Evolutionary conservation across 2,797 vertebrate genomes (phyloP).

Genomic region (Pygocentrus nattereri): DNA sequence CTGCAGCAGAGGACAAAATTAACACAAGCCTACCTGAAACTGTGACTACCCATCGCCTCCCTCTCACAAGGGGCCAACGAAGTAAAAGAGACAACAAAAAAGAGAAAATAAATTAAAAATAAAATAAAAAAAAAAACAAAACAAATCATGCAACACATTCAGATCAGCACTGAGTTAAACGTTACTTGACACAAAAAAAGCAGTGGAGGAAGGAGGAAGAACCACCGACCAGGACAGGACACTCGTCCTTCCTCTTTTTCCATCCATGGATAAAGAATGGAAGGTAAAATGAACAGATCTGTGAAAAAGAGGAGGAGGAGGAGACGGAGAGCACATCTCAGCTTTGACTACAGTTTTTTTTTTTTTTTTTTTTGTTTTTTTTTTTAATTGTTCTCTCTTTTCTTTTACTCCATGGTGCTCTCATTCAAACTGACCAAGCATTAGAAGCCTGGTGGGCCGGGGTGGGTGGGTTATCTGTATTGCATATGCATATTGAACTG

Average conservation of each 20-base stretch:
- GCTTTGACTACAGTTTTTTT: slow-evolving; percentile 73
- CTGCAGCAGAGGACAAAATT: slow-evolving; percentile 56
- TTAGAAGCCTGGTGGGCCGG: slow-evolving; percentile 78
- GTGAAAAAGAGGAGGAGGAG: slow-evolving; percentile 21
- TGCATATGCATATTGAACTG: slow-evolving; percentile 82
- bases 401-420: slow-evolving; percentile 84
- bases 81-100: slow-evolving; percentile 47
- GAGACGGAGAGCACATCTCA: slow-evolving; percentile 72
- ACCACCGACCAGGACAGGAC: slow-evolving; percentile 46
- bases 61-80: slow-evolving; percentile 55
- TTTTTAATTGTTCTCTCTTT: slow-evolving; percentile 17
- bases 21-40: slow-evolving; percentile 88
- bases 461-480: slow-evolving; percentile 70
- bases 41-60: slow-evolving; percentile 58
- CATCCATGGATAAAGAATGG: slow-evolving; percentile 51
- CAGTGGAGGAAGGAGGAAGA: slow-evolving; percentile 71
- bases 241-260: slow-evolving; percentile 44
- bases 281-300: slow-evolving; percentile 54
- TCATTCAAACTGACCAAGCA: slow-evolving; percentile 90
- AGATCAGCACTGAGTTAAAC: slow-evolving; percentile 87
- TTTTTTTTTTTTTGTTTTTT: not conserved
- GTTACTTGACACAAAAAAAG: slow-evolving; percentile 74
- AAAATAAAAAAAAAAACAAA: slow-evolving; percentile 45
- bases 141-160: slow-evolving; percentile 65
- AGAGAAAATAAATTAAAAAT: slow-evolving; percentile 47